A percentile compares a stretch with the other conserved stretches of the same genome.
Evolutionary conservation across 2,113 vertebrate genomes (phyloP).

Genomic region (Leuciscus idus): DNA sequence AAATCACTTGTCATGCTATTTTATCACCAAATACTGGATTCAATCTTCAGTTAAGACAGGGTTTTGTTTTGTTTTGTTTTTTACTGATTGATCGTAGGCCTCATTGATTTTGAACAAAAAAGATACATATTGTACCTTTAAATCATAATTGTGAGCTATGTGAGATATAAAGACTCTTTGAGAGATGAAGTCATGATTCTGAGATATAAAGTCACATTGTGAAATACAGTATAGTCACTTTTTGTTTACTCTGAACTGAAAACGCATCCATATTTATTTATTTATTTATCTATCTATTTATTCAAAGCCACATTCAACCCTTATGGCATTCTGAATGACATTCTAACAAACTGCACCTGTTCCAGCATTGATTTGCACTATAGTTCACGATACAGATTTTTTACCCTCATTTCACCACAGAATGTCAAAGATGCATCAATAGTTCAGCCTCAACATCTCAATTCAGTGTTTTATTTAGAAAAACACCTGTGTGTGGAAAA

Average conservation of each 20-base stretch:
- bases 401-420: slow-evolving; percentile 4
- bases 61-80: too few species aligned
- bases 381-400: neutral
- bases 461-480: neutral
- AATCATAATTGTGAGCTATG: neutral
- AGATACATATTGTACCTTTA: neutral
- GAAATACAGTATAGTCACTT: neutral
- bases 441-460: neutral
- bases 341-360: neutral
- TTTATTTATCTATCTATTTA: neutral
- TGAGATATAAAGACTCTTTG: neutral
- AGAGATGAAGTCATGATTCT: neutral
- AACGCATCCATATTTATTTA: neutral
- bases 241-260: neutral
- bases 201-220: neutral
- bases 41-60: too few species aligned
- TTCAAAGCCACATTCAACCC: neutral
- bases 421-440: slow-evolving; percentile 23
- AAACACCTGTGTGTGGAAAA: slow-evolving; percentile 24
- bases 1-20: too few species aligned
- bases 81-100: too few species aligned
- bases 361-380: neutral
- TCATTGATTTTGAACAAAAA: too few species aligned
- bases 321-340: neutral
- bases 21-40: too few species aligned